Percentiles rank a stretch among this genome's conserved stretches.
These are phyloP conservation scores for Drosophila emarginata DNA, from an alignment of 2,888 invertebrate genomes.

Conservation along the genomic window DNA sequence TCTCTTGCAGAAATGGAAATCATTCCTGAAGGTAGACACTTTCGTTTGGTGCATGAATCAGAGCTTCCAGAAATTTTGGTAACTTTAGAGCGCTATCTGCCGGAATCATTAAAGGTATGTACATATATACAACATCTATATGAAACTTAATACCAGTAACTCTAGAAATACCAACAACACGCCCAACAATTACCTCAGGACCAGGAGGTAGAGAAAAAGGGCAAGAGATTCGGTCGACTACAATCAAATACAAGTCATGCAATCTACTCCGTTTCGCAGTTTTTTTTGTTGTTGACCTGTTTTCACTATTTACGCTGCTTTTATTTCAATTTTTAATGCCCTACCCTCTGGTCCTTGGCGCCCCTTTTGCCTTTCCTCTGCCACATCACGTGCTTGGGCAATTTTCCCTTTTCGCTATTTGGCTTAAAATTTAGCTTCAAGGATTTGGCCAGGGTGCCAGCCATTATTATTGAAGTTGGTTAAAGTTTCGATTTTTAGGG, in stretches of 20 bases:
- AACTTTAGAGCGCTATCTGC: slow-evolving; percentile 90
- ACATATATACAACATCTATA: slow-evolving; percentile 12
- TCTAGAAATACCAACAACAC: slow-evolving; percentile 40
- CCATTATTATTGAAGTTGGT: slow-evolving; percentile 47
- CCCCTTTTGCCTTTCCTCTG: slow-evolving; percentile 14
- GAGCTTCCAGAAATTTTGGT: slow-evolving; percentile 92
- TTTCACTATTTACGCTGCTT: slow-evolving; percentile 57
- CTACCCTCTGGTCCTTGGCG: slow-evolving; percentile 16
- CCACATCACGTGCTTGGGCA: slow-evolving; percentile 36
- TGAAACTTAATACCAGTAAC: slow-evolving; percentile 8
- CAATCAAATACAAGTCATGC: slow-evolving; percentile 56
- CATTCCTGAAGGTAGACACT: slow-evolving; percentile 92
- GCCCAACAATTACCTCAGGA: slow-evolving; percentile 59
- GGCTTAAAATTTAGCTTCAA: slow-evolving; percentile 49
- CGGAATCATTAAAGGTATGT: slow-evolving; percentile 92
- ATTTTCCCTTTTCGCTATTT: slow-evolving; percentile 30
- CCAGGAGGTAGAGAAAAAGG: background rate
- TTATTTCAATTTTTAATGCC: slow-evolving; percentile 49
- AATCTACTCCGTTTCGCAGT: slow-evolving; percentile 50
- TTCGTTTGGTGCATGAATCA: slow-evolving; percentile 92
- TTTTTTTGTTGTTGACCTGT: slow-evolving; percentile 62
- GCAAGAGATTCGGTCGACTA: slow-evolving; percentile 5
- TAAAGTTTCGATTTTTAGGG: slow-evolving; percentile 58
- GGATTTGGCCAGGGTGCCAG: slow-evolving; percentile 41
- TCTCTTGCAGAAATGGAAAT: slow-evolving; percentile 90